Conservation (phyloP, 2,888 invertebrate species). For the Andrena trimmerana region DNA sequence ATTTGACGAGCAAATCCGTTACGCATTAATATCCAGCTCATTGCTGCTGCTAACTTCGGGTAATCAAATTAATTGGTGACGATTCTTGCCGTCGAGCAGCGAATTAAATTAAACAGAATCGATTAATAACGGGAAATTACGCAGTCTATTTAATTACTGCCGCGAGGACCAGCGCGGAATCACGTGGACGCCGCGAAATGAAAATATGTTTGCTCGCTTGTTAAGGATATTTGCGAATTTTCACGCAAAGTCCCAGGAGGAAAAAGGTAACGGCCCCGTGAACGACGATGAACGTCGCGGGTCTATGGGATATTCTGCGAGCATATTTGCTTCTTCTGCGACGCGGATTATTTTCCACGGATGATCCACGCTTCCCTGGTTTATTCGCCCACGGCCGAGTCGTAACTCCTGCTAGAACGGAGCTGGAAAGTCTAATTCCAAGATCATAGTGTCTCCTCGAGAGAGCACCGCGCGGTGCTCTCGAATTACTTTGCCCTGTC, state of each 20-base stretch:
- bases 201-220: background rate
- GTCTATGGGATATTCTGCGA: background rate
- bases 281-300: background rate
- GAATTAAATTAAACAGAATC: constrained; percentile 6
- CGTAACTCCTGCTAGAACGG: constrained; percentile 3
- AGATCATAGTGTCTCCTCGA: constrained; percentile 3
- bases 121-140: background rate
- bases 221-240: background rate
- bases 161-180: background rate
- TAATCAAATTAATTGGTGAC: constrained; percentile 26
- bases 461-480: background rate
- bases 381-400: constrained; percentile 6
- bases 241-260: background rate
- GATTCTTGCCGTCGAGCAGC: constrained; percentile 1
- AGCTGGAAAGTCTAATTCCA: background rate
- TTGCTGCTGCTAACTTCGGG: constrained; percentile 12
- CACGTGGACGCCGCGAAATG: background rate
- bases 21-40: constrained; percentile 17
- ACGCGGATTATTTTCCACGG: constrained; percentile 12
- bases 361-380: background rate
- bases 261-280: background rate
- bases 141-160: background rate
- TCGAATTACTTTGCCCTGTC: constrained; percentile 27
- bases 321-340: constrained; percentile 1
- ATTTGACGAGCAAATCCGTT: constrained; percentile 20